Evolutionary conservation across 1,140 invertebrate species (phyloP).

Genomic region (Venustaconcha ellipsiformis): DNA sequence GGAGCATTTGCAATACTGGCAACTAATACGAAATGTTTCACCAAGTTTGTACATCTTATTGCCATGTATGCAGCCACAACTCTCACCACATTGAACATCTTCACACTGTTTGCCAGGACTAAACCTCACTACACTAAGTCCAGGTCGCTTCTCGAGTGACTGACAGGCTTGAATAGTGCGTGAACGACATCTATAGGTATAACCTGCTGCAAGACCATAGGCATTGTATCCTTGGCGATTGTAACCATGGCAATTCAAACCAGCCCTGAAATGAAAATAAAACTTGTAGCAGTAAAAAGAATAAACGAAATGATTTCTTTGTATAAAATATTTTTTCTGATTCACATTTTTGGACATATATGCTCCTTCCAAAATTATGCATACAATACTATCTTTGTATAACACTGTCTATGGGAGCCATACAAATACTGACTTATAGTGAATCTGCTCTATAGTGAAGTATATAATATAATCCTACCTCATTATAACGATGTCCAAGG

Average conservation of each 20-base stretch:
- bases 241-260: constrained; percentile 48
- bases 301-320: too few relatives aligned
- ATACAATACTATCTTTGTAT: too few relatives aligned
- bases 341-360: too few relatives aligned
- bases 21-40: constrained; percentile 42
- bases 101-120: constrained; percentile 45
- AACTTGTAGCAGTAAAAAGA: neutral
- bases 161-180: constrained; percentile 44
- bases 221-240: constrained; percentile 45
- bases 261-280: constrained; percentile 41
- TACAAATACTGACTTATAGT: too few relatives aligned
- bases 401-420: too few relatives aligned
- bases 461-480: too few relatives aligned
- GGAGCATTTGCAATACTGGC: constrained; percentile 48
- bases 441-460: too few relatives aligned
- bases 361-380: too few relatives aligned
- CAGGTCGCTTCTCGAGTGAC: constrained; percentile 26
- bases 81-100: constrained; percentile 39
- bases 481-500: too few relatives aligned
- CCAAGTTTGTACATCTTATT: constrained; percentile 43
- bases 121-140: constrained; percentile 43
- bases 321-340: too few relatives aligned
- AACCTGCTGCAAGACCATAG: constrained; percentile 42
- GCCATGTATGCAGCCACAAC: constrained; percentile 47
- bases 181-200: constrained; percentile 42